Base-by-base conservation (phyloP, 2,797 vertebrate genomes). In the Sus cebifrons region DNA sequence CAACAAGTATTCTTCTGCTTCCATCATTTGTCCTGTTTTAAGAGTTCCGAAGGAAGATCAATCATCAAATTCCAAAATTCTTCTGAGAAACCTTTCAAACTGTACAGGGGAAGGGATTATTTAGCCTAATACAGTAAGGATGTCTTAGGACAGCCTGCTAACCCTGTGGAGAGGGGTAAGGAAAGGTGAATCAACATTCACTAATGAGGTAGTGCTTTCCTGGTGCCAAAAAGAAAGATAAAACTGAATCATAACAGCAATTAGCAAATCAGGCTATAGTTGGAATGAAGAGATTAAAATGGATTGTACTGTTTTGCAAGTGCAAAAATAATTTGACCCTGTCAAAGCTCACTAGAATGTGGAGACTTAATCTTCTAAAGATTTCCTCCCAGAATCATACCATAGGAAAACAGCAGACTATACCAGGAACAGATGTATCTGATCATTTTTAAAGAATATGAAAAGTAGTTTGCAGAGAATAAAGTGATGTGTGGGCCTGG, bases 211-310 rank as follows among this genome's bases (percentile, higher is more conserved):
- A 23, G 32, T 58, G 17, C 9, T 86, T 79, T 44, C 5, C 75
- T 78, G 65, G 29, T 84, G 73, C 79, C 90, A 71, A 87, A 25
- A 81, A 52, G n/a, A 75, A 90, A 97, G 56, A 54, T 49, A 79
- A 91, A 85, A 93, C 27, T 32, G 40, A 95, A 77, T 82, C 49
- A n/a, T 67, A 88, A 92, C 60, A 79, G 49, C 40, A 93, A 36
- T 73, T 71, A 90, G 54, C 56, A 94, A 94, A 95, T 88, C 68
- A 88, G 36, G 40, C 74, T 82, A 65, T 17, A 79, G 56, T 18
- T 86, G 73, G 64, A 90, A 82, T 86, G 78, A 68, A 74, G 73
- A 85, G 94, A 82, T 85, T 86, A 94, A 71, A 86, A 86, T 21
- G 27, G 17, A 85, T 86, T 86, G 4, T 62, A 81, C 40, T 88